phyloP scores from a whole-genome alignment of 2,113 vertebrate genomes.

The Neomonachus schauinslandi region DNA sequence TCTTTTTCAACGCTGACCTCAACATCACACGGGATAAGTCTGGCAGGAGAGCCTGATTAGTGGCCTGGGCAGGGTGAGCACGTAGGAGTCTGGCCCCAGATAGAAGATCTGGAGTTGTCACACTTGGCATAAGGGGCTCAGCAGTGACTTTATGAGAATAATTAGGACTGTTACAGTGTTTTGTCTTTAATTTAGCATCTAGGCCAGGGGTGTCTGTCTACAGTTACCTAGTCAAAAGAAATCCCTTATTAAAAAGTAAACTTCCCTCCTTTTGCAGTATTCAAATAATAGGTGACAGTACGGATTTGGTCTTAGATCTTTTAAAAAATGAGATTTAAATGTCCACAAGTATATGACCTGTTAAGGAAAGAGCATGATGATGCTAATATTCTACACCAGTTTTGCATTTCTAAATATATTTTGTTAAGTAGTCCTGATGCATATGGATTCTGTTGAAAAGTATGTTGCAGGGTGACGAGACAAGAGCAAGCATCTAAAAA shows the following conservation, averaged over 20 bases:
- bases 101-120: neutral
- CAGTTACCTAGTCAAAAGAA: neutral
- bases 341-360: neutral
- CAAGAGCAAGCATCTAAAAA: neutral
- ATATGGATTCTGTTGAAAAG: neutral
- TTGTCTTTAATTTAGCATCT: conserved; percentile 52
- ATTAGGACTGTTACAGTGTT: neutral
- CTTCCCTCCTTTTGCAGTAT: neutral
- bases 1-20: neutral
- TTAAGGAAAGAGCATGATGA: neutral
- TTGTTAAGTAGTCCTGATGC: neutral
- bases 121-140: neutral
- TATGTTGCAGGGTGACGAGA: neutral
- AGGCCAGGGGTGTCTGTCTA: neutral
- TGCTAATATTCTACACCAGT: neutral
- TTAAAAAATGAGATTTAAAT: neutral
- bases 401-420: conserved; percentile 19
- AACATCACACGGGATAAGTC: accelerated
- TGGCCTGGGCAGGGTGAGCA: neutral
- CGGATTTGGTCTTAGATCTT: neutral
- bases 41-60: neutral
- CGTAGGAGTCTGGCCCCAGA: neutral
- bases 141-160: neutral
- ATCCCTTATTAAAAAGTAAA: neutral
- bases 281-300: neutral